Evolutionary conservation across 2,113 vertebrate species (phyloP).

Genomic region (Brienomyrus brachyistius): DNA sequence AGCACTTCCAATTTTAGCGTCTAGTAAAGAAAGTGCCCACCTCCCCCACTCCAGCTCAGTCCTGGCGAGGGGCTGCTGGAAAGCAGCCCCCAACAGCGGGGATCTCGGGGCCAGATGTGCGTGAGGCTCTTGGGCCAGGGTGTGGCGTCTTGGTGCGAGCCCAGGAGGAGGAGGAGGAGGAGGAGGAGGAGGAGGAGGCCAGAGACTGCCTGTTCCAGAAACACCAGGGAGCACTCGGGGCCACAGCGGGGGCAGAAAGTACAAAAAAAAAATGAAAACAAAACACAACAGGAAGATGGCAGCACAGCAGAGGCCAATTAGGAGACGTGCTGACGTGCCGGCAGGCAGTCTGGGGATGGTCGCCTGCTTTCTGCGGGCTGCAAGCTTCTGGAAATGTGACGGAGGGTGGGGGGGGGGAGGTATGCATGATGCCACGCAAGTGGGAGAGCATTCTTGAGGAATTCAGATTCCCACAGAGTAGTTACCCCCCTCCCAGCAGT

Average conservation of each 20-base stretch:
- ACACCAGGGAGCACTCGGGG: slow-evolving; percentile 35
- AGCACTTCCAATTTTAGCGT: neutral
- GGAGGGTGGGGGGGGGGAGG: neutral
- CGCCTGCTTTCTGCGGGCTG: neutral
- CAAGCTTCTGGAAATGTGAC: neutral
- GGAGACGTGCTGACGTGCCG: slow-evolving; percentile 46
- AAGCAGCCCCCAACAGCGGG: slow-evolving; percentile 14
- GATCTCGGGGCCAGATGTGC: slow-evolving; percentile 49
- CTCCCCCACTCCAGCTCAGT: neutral
- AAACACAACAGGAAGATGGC: slow-evolving; percentile 56
- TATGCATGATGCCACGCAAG: neutral
- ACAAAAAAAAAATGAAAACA: slow-evolving; percentile 30
- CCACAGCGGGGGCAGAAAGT: slow-evolving; percentile 15
- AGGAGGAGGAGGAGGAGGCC: slow-evolving; percentile 41
- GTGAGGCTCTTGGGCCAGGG: slow-evolving; percentile 1
- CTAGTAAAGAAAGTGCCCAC: neutral
- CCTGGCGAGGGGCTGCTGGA: neutral
- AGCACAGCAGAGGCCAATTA: slow-evolving; percentile 55
- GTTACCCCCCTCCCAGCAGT: neutral
- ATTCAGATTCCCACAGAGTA: neutral
- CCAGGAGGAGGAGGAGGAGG: slow-evolving; percentile 39
- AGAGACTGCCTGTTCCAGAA: slow-evolving; percentile 26
- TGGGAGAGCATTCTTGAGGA: neutral
- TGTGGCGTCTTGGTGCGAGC: slow-evolving; percentile 34
- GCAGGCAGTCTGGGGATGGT: slow-evolving; percentile 3